phyloP scores from a whole-genome alignment of 2,113 vertebrate genomes.

The Gallinago undulata region DNA sequence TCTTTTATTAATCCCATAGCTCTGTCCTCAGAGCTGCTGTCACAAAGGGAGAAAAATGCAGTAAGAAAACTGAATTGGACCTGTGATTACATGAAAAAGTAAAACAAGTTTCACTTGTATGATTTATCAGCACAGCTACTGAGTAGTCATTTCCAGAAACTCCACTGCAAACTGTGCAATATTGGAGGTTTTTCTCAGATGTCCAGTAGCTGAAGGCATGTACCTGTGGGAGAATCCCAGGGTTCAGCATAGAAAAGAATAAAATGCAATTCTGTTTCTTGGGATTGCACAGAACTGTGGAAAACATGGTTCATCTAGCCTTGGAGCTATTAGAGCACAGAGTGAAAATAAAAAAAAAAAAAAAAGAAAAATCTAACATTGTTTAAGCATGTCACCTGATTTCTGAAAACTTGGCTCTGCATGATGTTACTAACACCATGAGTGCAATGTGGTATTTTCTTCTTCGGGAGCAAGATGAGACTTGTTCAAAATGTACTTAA shows the following conservation, averaged over 20 bases:
- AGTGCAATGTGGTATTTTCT: neutral
- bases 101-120: neutral
- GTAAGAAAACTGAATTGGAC: neutral
- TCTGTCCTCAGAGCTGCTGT: neutral
- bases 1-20: neutral
- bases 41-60: neutral
- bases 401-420: neutral
- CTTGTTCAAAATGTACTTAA: neutral
- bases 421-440: accelerated
- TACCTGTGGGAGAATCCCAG: neutral
- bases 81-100: neutral
- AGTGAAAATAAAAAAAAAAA: neutral
- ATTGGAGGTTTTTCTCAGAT: neutral
- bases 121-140: neutral
- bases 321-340: neutral
- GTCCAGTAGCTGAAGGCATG: neutral
- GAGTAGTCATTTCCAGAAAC: neutral
- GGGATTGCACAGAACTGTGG: neutral
- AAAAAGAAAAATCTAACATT: neutral
- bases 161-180: neutral
- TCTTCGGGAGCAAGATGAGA: neutral
- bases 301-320: neutral
- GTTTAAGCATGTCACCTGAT: neutral
- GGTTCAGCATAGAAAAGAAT: neutral
- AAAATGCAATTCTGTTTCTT: neutral